phyloP scores from a whole-genome alignment of 2,888 invertebrate species.

The Apomyelois bistriatella region DNA sequence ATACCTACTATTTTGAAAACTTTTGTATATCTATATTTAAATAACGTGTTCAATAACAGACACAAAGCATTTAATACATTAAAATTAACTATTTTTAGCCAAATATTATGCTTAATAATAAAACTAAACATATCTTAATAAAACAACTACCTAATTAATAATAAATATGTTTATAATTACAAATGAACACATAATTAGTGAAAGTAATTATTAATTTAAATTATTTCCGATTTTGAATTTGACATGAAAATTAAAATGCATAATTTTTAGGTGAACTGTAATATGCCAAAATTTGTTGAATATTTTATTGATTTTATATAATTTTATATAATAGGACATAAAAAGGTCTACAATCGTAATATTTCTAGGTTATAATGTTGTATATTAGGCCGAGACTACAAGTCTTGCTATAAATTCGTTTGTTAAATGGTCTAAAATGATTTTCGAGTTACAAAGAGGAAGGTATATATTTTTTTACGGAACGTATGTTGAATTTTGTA shows the following conservation, averaged over 20 bases:
- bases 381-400: constrained; percentile 24
- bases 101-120: constrained; percentile 6
- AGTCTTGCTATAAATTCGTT: constrained; percentile 25
- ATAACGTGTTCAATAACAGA: not conserved
- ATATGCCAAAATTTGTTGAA: not conserved
- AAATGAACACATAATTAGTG: constrained; percentile 40
- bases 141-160: constrained; percentile 27
- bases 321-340: not conserved
- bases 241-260: too few relatives aligned
- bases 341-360: not conserved
- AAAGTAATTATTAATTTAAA: constrained; percentile 15
- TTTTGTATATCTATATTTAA: too few relatives aligned
- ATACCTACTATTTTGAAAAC: too few relatives aligned
- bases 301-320: not conserved
- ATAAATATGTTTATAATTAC: constrained; percentile 32
- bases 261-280: too few relatives aligned
- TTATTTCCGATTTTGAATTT: not conserved
- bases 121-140: constrained; percentile 20
- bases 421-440: constrained; percentile 11
- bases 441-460: too few relatives aligned
- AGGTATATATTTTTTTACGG: too few relatives aligned
- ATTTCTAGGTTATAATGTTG: not conserved
- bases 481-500: too few relatives aligned
- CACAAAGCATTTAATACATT: not conserved
- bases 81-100: not conserved